Evolutionary conservation across 2,113 vertebrate species (phyloP), one percentile per base, ranked within the genome.

Genomic region (Tenebrosternarchus preto): DNA sequence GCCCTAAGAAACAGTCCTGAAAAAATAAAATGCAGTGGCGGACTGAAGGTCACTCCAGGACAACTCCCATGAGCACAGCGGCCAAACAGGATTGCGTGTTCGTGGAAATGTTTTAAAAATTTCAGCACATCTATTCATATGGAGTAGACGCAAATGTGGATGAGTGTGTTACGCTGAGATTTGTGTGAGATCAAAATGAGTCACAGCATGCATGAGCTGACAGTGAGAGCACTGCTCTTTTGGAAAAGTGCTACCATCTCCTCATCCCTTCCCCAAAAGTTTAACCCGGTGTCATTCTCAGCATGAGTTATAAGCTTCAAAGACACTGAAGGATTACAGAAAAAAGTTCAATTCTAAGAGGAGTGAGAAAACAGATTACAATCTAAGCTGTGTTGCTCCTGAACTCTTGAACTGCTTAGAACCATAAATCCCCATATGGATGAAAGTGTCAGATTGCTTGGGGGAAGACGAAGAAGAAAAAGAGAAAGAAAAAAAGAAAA

Each of bases 11-110:
- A 82, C 56, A 57, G 74, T 60, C 77, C 81, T 76, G 74, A 84
- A 77, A 87, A 87, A 82, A 76, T 81, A 79, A 82, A 84, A 43
- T 73, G 73, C 55, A 59, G 63, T 81, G 83, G 64, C 50, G 64
- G 25, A 57, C 60, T 78, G 50, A 77, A 83, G 74, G 77, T 84
- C 76, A 60, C 82, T 82, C 60, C 63, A 81, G 79, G 83, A 76
- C 72, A 64, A 33, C 56, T 77, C 79, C 78, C 76, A 73, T 17
- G 81, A 78, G 75, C 43, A 75, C 60, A 22, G 60, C n/a, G 73
- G 76, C 79, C 31, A 68, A 33, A 72, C 70, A 55, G 69, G 20
- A 22, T 22, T 57, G 36, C 36, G 39, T 63, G 56, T 43, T 57
- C 39, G 16, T 29, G 31, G 39, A 60, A 59, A 67, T 11, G n/a